Conservation (phyloP, 2,888 invertebrate species). For the Morinoia aosen region DNA sequence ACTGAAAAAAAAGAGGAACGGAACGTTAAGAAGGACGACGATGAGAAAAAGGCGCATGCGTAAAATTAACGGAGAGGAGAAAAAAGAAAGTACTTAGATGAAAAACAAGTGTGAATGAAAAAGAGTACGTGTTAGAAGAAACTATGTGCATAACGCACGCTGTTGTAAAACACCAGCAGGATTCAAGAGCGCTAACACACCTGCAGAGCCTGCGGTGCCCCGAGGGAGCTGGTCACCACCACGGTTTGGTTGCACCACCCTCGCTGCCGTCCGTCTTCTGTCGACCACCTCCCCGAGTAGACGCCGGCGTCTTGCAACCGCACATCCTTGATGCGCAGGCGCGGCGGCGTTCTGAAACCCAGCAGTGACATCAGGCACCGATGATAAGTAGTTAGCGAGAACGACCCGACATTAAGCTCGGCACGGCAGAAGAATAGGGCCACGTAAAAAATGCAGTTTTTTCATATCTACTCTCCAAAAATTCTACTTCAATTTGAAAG, state of each 20-base stretch:
- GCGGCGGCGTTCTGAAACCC: constrained; percentile 27
- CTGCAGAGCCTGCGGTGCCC: not conserved
- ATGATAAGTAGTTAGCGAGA: not conserved
- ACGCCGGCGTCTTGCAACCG: constrained; percentile 57
- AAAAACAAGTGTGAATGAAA: too few relatives aligned
- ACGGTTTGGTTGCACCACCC: constrained; percentile 66
- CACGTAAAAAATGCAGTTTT: too few relatives aligned
- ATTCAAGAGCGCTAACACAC: not conserved
- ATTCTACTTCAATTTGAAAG: too few relatives aligned
- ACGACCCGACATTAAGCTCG: not conserved
- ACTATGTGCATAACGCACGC: too few relatives aligned
- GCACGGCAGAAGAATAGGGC: not conserved
- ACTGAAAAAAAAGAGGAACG: too few relatives aligned
- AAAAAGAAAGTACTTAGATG: too few relatives aligned
- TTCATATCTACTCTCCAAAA: too few relatives aligned
- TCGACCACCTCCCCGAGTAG: constrained; percentile 58
- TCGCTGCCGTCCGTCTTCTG: not conserved
- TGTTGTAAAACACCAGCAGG: too few relatives aligned
- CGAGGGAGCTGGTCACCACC: constrained; percentile 31
- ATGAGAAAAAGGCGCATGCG: too few relatives aligned
- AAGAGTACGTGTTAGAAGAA: too few relatives aligned
- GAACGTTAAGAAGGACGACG: too few relatives aligned
- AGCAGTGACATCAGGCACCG: not conserved
- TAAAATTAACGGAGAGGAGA: too few relatives aligned
- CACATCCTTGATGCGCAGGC: constrained; percentile 57